Percentiles rank a stretch among this genome's conserved stretches.
Evolutionary conservation across 2,888 invertebrate species (phyloP).

Genomic region (Hyposoter dolosus): DNA sequence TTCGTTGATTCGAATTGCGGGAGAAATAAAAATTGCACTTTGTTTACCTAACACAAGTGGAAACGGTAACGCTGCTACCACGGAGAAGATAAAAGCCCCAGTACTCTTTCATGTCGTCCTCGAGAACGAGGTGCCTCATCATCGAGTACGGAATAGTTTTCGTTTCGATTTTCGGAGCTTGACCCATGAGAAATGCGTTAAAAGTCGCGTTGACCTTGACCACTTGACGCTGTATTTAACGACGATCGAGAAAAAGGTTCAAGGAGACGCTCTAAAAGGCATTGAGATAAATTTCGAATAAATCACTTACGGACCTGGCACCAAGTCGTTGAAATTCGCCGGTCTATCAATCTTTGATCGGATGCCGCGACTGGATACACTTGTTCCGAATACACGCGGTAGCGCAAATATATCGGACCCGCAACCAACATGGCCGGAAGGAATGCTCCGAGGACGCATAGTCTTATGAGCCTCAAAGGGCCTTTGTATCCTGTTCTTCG

Average conservation of each 20-base stretch:
- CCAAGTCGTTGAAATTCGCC: conserved; percentile 91
- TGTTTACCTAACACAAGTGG: conserved; percentile 90
- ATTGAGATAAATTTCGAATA: background rate
- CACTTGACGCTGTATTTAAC: conserved; percentile 88
- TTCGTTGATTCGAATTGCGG: no score
- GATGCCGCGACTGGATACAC: conserved; percentile 91
- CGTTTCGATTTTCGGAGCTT: conserved; percentile 87
- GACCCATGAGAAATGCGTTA: conserved; percentile 90
- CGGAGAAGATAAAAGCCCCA: conserved; percentile 93
- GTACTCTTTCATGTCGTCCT: conserved; percentile 93
- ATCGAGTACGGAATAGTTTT: conserved; percentile 88
- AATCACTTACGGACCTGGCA: conserved; percentile 87
- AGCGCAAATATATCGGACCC: conserved; percentile 90
- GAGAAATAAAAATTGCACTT: no score
- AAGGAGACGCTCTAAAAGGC: background rate
- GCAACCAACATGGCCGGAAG: conserved; percentile 89
- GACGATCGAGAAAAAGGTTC: background rate
- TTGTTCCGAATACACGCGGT: conserved; percentile 89
- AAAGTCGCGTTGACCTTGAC: conserved; percentile 90
- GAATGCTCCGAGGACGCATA: conserved; percentile 88
- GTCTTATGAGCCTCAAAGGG: conserved; percentile 87
- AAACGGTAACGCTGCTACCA: conserved; percentile 91
- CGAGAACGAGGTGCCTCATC: conserved; percentile 89
- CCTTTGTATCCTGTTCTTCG: conserved; percentile 81
- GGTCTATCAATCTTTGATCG: conserved; percentile 91